A percentile compares a stretch with the other conserved stretches of the same genome.
Evolutionary conservation across 2,888 invertebrate species (phyloP).

Genomic region (Drosophila maculinotata): DNA sequence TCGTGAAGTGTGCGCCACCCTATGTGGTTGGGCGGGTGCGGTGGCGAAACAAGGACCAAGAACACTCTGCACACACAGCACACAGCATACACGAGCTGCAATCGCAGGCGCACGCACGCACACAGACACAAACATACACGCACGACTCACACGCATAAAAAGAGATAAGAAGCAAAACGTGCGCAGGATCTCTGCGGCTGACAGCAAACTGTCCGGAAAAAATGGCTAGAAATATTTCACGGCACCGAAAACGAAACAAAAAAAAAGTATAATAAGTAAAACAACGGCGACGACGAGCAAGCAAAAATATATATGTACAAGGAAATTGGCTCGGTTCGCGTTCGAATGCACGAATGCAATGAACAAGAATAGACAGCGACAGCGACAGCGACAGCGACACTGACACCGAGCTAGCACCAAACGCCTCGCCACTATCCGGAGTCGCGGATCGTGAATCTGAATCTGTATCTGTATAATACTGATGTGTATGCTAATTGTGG

Average conservation of each 20-base stretch:
- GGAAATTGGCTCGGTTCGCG: constrained; percentile 35
- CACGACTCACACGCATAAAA: constrained; percentile 21
- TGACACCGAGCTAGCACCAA: constrained; percentile 10
- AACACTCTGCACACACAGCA: constrained; percentile 30
- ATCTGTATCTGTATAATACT: constrained; percentile 17
- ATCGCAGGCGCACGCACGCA: constrained; percentile 20
- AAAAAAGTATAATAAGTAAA: constrained; percentile 59
- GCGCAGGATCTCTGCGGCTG: constrained; percentile 77
- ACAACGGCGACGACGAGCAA: constrained; percentile 36
- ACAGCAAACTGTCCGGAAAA: constrained; percentile 77
- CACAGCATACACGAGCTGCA: constrained; percentile 24
- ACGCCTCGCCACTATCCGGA: constrained; percentile 10
- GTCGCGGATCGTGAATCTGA: constrained; percentile 44
- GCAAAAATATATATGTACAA: constrained; percentile 18
- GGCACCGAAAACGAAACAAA: constrained; percentile 55
- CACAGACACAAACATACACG: constrained; percentile 19
- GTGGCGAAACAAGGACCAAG: constrained; percentile 68
- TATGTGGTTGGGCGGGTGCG: constrained; percentile 69
- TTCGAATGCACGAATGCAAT: constrained; percentile 21
- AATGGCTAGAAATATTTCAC: constrained; percentile 76
- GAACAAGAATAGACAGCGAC: constrained; percentile 34
- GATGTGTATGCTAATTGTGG: constrained; percentile 25
- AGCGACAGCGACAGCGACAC: neutral
- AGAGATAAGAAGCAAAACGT: constrained; percentile 73
- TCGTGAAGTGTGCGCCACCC: constrained; percentile 54